Evolutionary conservation across 2,797 vertebrate species (phyloP).

Genomic region (Anabas testudineus): DNA sequence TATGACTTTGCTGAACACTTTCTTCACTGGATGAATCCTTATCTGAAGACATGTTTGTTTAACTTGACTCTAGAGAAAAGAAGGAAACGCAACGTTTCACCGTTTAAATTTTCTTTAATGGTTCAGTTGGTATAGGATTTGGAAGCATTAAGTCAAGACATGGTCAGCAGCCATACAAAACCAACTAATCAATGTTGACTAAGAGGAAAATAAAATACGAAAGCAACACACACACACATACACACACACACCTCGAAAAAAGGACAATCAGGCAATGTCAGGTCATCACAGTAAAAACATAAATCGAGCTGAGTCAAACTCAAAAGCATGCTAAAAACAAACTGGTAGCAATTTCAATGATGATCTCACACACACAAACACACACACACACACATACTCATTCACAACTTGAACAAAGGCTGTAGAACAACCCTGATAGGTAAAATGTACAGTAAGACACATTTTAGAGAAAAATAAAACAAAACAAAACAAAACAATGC

Average conservation of each 20-base stretch:
- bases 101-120: slow-evolving; percentile 86
- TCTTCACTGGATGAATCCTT: neutral
- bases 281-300: slow-evolving; percentile 83
- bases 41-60: slow-evolving; percentile 1
- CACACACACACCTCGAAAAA: slow-evolving; percentile 20
- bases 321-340: slow-evolving; percentile 78
- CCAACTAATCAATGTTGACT: slow-evolving; percentile 71
- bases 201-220: slow-evolving; percentile 70
- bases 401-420: slow-evolving; percentile 60
- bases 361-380: slow-evolving; percentile 35
- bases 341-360: slow-evolving; percentile 55
- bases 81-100: slow-evolving; percentile 6
- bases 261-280: slow-evolving; percentile 70
- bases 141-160: slow-evolving; percentile 86
- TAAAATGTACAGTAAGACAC: slow-evolving; percentile 79
- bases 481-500: slow-evolving; percentile 78
- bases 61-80: neutral
- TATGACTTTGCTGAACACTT: slow-evolving; percentile 9
- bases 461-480: slow-evolving; percentile 61
- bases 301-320: slow-evolving; percentile 68
- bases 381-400: slow-evolving; percentile 38
- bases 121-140: slow-evolving; percentile 86
- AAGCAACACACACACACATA: slow-evolving; percentile 38
- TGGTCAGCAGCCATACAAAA: slow-evolving; percentile 81
- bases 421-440: slow-evolving; percentile 66